Base-by-base conservation (phyloP, 1,140 invertebrate genomes). In the Drosophila varians region DNA sequence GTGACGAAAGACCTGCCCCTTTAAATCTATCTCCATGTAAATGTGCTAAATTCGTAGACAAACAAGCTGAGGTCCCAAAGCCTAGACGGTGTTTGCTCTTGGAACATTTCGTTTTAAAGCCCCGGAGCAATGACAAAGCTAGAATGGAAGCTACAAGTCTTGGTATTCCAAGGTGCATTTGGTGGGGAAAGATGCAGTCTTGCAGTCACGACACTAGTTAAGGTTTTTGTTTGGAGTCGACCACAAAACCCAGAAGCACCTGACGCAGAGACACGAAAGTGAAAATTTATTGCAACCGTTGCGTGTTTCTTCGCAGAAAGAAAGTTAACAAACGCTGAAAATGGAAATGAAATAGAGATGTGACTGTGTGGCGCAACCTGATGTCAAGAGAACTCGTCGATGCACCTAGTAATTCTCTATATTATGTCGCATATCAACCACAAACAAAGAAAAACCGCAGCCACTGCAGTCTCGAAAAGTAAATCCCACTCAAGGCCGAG, bases 271-370 rank as follows among this genome's bases (percentile, higher is more conserved):
- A 68, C 66, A 75, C 58, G 70, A 84, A 86, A 84, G 80, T 86
- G 80, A 86, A 79, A 77, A 68, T 65, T 42, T 48, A 21, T 72
- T 36, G 60, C 54, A 46, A 40, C 62, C 56, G 38, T 60, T 66
- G 53, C 58, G 53, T 57, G 74, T 42, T 68, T 65, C 65, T 19
- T 11, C 9, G 11, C 26, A 38, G 46, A 52, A 68, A 66, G 53
- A 74, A 86, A 79, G 80, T 60, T 86, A 61, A 86, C 28, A 31
- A 31, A 84, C 75, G 79, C 55, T 68, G 51, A 31, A 19, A n/a
- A 57, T 43, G 36, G 6, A 48, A 48, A 55, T 62, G 14, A 53
- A 65, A 36, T 68, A 52, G 46, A 62, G 58, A 54, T 58, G 38
- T n/a, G n/a, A n/a, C n/a, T n/a, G n/a, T n/a, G n/a, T n/a, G n/a